Conservation (phyloP, 1,140 invertebrate species). For the Diuraphis noxia region DNA sequence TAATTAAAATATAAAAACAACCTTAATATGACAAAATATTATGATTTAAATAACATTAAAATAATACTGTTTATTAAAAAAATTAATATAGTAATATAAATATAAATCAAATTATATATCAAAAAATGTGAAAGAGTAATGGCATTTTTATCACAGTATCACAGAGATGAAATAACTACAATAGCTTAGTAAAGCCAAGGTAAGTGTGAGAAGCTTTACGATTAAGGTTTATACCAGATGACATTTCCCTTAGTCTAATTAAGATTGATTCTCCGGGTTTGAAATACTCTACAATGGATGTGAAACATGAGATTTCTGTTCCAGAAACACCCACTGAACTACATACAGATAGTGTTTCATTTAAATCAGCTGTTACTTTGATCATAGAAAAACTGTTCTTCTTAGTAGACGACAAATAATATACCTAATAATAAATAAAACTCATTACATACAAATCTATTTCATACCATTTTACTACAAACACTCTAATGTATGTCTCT, state of each 20-base stretch:
- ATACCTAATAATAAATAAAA: conserved; percentile 37
- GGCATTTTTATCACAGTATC: neutral
- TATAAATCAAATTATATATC: neutral
- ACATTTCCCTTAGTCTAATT: conserved; percentile 35
- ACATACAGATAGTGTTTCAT: conserved; percentile 39
- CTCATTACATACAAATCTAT: neutral
- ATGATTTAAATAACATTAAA: neutral
- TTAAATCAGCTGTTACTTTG: conserved; percentile 5
- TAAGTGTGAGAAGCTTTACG: conserved; percentile 39
- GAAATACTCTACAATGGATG: conserved; percentile 38
- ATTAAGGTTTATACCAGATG: neutral
- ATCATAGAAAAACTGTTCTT: conserved; percentile 39
- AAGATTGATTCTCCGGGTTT: conserved; percentile 30
- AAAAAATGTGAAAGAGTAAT: neutral
- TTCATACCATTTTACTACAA: neutral
- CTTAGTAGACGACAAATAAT: conserved; percentile 40
- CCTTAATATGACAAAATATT: neutral
- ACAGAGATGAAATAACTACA: neutral
- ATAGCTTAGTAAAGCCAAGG: conserved; percentile 21
- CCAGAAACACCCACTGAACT: conserved; percentile 19
- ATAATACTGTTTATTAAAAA: conserved; percentile 35
- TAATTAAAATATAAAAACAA: neutral
- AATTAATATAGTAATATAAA: neutral
- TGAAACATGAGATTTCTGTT: conserved; percentile 42
- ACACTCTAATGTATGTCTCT: neutral